These are phyloP conservation scores for Sminthurides aquaticus DNA, from an alignment of 2,888 invertebrate species.

Conservation along the genomic window DNA sequence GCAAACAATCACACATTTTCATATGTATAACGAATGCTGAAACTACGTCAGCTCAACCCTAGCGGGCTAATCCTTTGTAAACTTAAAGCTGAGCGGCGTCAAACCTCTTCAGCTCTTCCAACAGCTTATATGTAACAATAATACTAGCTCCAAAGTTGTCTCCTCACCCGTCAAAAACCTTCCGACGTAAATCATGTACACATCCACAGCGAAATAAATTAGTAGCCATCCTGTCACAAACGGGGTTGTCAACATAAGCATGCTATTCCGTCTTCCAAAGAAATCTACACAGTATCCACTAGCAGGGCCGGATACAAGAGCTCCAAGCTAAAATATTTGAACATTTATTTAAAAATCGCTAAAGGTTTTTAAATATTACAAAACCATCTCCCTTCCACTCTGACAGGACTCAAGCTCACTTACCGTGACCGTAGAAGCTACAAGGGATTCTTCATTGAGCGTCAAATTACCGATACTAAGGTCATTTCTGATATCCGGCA, in stretches of 20 bases:
- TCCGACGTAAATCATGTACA: slow-evolving; percentile 50
- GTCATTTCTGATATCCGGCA: slow-evolving; percentile 36
- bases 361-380: too few species aligned
- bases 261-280: slow-evolving; percentile 35
- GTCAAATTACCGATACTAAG: slow-evolving; percentile 45
- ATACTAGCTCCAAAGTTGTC: too few species aligned
- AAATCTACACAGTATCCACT: slow-evolving; percentile 36
- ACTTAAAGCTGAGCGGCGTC: too few species aligned
- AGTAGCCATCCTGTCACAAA: slow-evolving; percentile 46
- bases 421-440: slow-evolving; percentile 38
- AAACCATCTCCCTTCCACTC: not conserved
- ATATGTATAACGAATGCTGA: too few species aligned
- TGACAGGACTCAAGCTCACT: slow-evolving; percentile 9
- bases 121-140: too few species aligned
- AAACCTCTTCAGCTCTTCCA: too few species aligned
- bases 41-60: too few species aligned
- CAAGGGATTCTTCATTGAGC: slow-evolving; percentile 32
- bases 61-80: too few species aligned
- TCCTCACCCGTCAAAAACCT: slow-evolving; percentile 45
- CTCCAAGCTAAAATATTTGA: slow-evolving; percentile 32
- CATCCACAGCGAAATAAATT: slow-evolving; percentile 44
- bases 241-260: slow-evolving; percentile 23
- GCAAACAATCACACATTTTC: too few species aligned
- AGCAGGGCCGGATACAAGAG: slow-evolving; percentile 39
- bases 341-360: not conserved